Evolutionary conservation across 2,113 vertebrate genomes (phyloP), one percentile per base, ranked within the genome.

Genomic region (Nipponia nippon): DNA sequence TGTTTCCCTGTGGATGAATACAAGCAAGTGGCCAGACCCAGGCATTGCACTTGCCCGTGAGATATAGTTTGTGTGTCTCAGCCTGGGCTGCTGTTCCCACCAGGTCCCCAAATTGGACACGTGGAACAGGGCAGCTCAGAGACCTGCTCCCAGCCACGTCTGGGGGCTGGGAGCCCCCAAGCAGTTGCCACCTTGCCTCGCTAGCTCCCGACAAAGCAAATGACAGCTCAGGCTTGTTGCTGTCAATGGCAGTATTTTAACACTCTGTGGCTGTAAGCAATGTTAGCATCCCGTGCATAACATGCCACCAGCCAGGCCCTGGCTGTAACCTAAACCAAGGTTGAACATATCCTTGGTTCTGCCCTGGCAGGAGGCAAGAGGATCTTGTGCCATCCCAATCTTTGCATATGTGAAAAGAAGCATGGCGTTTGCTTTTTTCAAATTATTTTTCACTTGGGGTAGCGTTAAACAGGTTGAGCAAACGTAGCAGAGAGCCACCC

Each of bases 321-420:
- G 79, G 21, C 42, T 81, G 58, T 86, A 90, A 93, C 38, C 46
- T 83, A 93, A 66, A 42, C 78, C 73, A 88, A 47, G 40, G 22
- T 15, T 82, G 62, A 80, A 83, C 0, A 0, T 55, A 72, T 58
- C 34, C 63, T 83, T 66, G 62, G 70, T 83, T 90, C 55, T 91
- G n/a, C 49, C 23, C 47, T 80, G 81, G 44, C 62, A 95, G 56
- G 49, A 93, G 40, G 52, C 0, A 0, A 76, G 52, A 61, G 71
- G 14, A 65, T 83, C 40, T 62, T 47, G 11, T 0, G 3, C 63
- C 6, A 16, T 52, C 34, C 40, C 13, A 52, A 30, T 56, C 20
- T 76, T 47, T 50, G 32, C 36, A 21, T 25, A n/a, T 0, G 4
- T 49, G 59, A 70, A 87, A 86, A 65, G 29, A 15, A 83, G 71